Percentiles rank a stretch among this genome's conserved stretches.
Conservation (phyloP, 1,140 invertebrate genomes). For the Pseudobourletiella spinata region DNA sequence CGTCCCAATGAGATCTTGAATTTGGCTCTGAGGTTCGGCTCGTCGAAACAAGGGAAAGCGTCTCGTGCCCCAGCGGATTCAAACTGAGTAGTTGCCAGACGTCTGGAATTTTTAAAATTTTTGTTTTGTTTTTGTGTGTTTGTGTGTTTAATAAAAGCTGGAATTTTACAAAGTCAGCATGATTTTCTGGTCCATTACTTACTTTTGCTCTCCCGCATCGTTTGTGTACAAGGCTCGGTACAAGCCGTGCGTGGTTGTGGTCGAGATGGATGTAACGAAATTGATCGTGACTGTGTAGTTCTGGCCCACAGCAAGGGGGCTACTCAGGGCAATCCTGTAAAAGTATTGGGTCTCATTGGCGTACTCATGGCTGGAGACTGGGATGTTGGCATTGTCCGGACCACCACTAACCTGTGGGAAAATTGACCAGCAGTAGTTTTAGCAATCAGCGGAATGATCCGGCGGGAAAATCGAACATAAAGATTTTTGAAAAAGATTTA, state of each 20-base stretch:
- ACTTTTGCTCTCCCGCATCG: neutral
- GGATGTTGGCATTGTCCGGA: neutral
- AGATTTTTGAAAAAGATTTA: neutral
- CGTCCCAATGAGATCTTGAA: neutral
- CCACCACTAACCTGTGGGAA: neutral
- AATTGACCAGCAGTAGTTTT: neutral
- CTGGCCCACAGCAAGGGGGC: neutral
- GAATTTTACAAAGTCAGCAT: neutral
- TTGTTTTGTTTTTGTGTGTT: neutral
- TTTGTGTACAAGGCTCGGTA: neutral
- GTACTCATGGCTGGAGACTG: neutral
- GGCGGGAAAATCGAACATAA: no score
- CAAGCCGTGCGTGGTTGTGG: neutral
- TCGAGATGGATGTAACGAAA: neutral
- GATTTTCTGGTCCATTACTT: neutral
- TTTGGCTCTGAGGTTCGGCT: neutral
- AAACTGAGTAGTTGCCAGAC: slow-evolving; percentile 2
- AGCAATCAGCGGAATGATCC: neutral
- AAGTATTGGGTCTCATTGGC: neutral
- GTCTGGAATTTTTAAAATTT: neutral
- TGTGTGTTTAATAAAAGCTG: neutral
- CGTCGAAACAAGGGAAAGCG: slow-evolving; percentile 10
- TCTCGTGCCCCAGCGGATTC: neutral
- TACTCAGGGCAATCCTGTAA: neutral
- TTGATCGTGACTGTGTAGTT: neutral